phyloP scores from a whole-genome alignment of 2,113 vertebrate genomes.

The Pangasianodon gigas region DNA sequence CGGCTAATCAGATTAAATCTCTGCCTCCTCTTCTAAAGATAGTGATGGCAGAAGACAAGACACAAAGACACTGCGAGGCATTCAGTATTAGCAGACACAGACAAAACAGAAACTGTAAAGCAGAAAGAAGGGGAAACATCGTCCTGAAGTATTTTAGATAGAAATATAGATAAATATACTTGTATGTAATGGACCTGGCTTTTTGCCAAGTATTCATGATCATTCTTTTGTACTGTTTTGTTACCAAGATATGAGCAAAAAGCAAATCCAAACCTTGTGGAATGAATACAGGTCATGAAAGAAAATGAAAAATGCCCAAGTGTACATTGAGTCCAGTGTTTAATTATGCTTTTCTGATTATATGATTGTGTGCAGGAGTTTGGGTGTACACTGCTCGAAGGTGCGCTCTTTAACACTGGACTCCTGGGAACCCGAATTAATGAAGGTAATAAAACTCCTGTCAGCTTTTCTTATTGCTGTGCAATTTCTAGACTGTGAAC shows the following conservation, averaged over 20 bases:
- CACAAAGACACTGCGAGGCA: neutral
- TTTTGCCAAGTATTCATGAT: neutral
- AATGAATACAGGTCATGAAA: neutral
- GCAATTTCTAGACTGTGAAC: neutral
- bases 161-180: constrained; percentile 14
- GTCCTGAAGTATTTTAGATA: neutral
- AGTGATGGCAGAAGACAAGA: neutral
- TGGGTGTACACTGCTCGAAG: constrained; percentile 97
- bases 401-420: constrained; percentile 94
- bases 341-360: neutral
- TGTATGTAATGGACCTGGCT: neutral
- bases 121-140: neutral
- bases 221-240: neutral
- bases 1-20: constrained; percentile 48
- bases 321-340: neutral
- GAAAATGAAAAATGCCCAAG: neutral
- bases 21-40: neutral
- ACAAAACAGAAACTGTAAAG: constrained; percentile 16
- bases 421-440: constrained; percentile 95
- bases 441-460: constrained; percentile 79
- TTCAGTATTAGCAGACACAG: constrained; percentile 27
- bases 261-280: neutral
- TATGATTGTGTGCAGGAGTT: constrained; percentile 78
- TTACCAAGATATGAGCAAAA: neutral
- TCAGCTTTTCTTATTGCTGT: neutral